These are phyloP conservation scores for Nephila pilipes DNA, from an alignment of 1,140 invertebrate species.

Conservation along the genomic window DNA sequence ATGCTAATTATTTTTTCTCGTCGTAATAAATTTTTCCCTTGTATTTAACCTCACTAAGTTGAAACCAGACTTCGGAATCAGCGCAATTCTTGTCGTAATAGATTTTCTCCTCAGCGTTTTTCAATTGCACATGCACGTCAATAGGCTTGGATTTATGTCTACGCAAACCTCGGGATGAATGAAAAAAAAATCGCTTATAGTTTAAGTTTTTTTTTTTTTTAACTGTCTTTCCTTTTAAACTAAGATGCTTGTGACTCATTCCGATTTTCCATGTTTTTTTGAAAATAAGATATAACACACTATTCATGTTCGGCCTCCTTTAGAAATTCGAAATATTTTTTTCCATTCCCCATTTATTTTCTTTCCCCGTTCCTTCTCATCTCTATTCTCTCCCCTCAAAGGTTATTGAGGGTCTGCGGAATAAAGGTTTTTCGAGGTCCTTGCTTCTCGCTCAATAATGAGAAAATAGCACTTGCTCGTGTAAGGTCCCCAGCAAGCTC, in stretches of 20 bases:
- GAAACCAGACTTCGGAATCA: not conserved
- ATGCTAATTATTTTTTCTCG: conserved; percentile 24
- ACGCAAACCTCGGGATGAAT: not conserved
- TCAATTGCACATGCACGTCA: conserved; percentile 20
- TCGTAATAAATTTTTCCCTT: not conserved
- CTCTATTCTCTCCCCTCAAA: too few species aligned
- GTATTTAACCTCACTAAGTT: not conserved
- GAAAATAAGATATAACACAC: conserved; percentile 7
- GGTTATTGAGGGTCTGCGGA: too few species aligned
- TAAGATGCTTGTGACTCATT: not conserved
- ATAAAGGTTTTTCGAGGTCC: too few species aligned
- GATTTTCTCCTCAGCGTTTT: not conserved
- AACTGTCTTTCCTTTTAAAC: not conserved
- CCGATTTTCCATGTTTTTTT: conserved; percentile 8
- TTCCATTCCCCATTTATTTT: not conserved
- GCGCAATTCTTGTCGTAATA: conserved; percentile 32
- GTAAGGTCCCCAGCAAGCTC: too few species aligned
- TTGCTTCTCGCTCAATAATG: too few species aligned
- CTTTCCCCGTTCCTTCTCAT: not conserved
- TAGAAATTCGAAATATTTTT: not conserved
- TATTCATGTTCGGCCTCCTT: not conserved
- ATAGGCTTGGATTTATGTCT: conserved; percentile 11
- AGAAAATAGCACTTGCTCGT: too few species aligned
- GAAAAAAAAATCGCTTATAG: not conserved
- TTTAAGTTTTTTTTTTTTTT: not conserved